These are phyloP conservation scores for Chloroclystis v-ata DNA, from an alignment of 2,888 invertebrate genomes.

Conservation along the genomic window DNA sequence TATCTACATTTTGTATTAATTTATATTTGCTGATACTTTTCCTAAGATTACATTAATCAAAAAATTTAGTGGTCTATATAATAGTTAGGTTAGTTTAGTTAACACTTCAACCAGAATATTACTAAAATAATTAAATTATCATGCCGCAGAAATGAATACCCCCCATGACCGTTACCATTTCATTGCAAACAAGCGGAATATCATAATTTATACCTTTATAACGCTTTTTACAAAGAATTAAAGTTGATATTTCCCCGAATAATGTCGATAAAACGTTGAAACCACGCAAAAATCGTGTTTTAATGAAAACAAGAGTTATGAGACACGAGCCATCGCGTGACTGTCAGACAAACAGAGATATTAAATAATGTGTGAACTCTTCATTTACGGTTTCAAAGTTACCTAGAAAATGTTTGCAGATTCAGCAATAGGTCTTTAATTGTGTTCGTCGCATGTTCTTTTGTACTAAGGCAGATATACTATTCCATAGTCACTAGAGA, in stretches of 20 bases:
- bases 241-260: constrained; percentile 15
- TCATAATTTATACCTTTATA: constrained; percentile 20
- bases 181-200: constrained; percentile 17
- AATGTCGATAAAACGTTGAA: constrained; percentile 16
- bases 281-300: constrained; percentile 30
- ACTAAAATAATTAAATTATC: constrained; percentile 6
- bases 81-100: too few relatives aligned
- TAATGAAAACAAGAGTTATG: constrained; percentile 27
- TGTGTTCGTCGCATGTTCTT: too few relatives aligned
- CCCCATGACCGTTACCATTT: constrained; percentile 19
- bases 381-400: neutral
- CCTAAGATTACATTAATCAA: too few relatives aligned
- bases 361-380: constrained; percentile 6
- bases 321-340: constrained; percentile 28
- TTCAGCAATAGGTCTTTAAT: too few relatives aligned
- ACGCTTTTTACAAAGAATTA: constrained; percentile 25
- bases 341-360: constrained; percentile 21
- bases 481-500: too few relatives aligned
- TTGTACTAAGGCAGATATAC: too few relatives aligned
- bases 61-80: too few relatives aligned
- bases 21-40: too few relatives aligned
- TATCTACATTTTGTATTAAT: too few relatives aligned
- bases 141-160: constrained; percentile 19
- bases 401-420: too few relatives aligned
- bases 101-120: neutral